A percentile compares a stretch with the other conserved stretches of the same genome.
These are phyloP conservation scores for Pseudorhombus dupliciocellatus DNA, from an alignment of 2,113 vertebrate species.

Conservation along the genomic window DNA sequence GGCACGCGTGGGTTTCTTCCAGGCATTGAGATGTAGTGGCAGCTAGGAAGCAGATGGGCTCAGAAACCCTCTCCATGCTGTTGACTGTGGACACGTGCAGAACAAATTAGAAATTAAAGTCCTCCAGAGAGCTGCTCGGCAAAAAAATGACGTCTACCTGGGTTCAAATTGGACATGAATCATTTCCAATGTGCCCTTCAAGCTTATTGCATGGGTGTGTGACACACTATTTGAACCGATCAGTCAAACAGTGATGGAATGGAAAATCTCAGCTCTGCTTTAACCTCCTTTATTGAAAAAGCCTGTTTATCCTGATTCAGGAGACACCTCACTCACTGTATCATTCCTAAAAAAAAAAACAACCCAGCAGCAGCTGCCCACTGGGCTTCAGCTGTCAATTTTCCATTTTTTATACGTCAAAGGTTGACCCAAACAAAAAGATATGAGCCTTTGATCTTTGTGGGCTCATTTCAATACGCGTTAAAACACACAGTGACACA, in stretches of 20 bases:
- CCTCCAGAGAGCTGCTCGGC: conserved; percentile 2
- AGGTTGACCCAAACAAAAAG: not conserved
- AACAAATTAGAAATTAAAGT: conserved; percentile 31
- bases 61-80: conserved; percentile 17
- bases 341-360: too few relatives aligned
- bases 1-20: conserved; percentile 52
- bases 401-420: too few relatives aligned
- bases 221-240: conserved; percentile 4
- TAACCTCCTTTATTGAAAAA: not conserved
- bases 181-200: conserved; percentile 4
- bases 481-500: too few relatives aligned
- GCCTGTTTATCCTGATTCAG: not conserved
- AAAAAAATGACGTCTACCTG: conserved; percentile 2
- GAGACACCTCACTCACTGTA: too few relatives aligned
- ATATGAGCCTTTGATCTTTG: not conserved
- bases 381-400: too few relatives aligned
- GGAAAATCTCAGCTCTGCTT: not conserved
- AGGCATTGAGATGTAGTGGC: conserved; percentile 43
- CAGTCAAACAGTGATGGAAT: not conserved
- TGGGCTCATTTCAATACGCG: not conserved
- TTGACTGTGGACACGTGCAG: conserved; percentile 23
- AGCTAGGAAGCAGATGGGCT: conserved; percentile 41
- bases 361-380: too few relatives aligned
- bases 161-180: conserved; percentile 13
- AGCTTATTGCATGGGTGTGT: conserved; percentile 7